These are phyloP conservation scores for Pedetes capensis DNA, from an alignment of 2,113 vertebrate species.

Conservation along the genomic window DNA sequence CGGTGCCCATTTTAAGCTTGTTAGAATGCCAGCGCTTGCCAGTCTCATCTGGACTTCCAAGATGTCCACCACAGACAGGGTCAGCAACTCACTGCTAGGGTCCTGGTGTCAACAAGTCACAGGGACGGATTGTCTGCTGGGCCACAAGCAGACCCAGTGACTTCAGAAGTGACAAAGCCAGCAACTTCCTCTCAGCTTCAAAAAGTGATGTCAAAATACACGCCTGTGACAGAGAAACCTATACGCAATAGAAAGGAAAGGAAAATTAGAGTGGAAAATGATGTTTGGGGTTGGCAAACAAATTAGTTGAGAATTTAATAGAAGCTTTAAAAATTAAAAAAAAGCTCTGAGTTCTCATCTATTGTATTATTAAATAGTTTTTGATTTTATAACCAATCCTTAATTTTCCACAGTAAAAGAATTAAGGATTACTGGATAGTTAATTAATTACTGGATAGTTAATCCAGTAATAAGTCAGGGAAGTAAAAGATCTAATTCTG, in stretches of 20 bases:
- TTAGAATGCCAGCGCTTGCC: not conserved
- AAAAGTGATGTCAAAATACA: not conserved
- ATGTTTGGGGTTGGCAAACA: not conserved
- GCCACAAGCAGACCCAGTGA: not conserved
- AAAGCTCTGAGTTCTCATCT: not conserved
- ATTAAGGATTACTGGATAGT: constrained; percentile 14
- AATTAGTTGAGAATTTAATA: constrained; percentile 4
- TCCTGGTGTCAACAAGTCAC: not conserved
- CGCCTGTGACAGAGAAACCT: not conserved
- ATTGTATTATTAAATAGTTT: constrained; percentile 47
- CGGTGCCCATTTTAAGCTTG: rapidly evolving
- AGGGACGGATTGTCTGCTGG: not conserved
- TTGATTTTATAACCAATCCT: not conserved
- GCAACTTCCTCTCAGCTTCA: not conserved
- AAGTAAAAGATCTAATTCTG: constrained; percentile 43
- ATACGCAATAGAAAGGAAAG: not conserved
- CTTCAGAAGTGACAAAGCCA: not conserved
- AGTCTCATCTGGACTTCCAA: rapidly evolving
- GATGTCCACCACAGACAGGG: not conserved
- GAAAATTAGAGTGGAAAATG: not conserved
- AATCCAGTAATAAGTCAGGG: constrained; percentile 33
- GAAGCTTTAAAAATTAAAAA: not conserved
- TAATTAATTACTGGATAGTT: constrained; percentile 22
- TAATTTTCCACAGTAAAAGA: constrained; percentile 29
- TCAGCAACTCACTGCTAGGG: not conserved